Evolutionary conservation across 2,113 vertebrate genomes (phyloP), one percentile per base, ranked within the genome.

Genomic region (Falcunculus frontatus): DNA sequence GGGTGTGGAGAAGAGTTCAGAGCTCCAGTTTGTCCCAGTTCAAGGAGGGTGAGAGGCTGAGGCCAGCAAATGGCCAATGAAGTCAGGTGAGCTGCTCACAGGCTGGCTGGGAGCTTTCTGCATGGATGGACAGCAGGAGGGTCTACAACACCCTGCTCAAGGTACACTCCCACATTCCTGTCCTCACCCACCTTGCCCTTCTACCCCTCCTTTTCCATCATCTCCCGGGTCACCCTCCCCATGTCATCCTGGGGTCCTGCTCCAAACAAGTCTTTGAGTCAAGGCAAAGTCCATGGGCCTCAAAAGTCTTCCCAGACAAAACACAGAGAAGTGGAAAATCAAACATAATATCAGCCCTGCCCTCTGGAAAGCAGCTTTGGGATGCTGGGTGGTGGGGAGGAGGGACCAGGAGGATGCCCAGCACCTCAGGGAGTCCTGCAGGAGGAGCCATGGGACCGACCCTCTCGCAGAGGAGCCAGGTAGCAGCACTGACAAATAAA

Each of bases 401-500:
- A 42, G 46, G 2, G 0, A 6, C 6, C 41, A 18, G 63, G 32
- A 74, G 46, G 83, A 67, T 50, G 50, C 76, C 29, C 49, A 73
- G 49, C 15, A 7, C 64, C 47, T 13, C 17, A 8, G 41, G 47
- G 27, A 8, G 13, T 13, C 3, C 39, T 3, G 6, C 59, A 37
- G 26, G 70, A n/a, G 49, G 16, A 70, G 16, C 2, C 0, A 2
- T 16, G 47, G 47, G 29, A 69, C 19, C 0, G 0, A 60, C 8
- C 33, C 17, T 1, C 22, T 8, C 26, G 1, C 42, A 16, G 50
- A 56, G 57, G 16, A 80, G 59, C 22, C 20, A 2, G 32, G 35
- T 0, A 57, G 68, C 3, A 13, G 20, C 82, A 10, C 4, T 14
- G 63, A 32, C 33, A 84, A 68, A 81, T 4, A 19, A 57, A 65